These are phyloP conservation scores for Rhinolophus sinicus DNA, from an alignment of 2,113 vertebrate species.

Conservation along the genomic window DNA sequence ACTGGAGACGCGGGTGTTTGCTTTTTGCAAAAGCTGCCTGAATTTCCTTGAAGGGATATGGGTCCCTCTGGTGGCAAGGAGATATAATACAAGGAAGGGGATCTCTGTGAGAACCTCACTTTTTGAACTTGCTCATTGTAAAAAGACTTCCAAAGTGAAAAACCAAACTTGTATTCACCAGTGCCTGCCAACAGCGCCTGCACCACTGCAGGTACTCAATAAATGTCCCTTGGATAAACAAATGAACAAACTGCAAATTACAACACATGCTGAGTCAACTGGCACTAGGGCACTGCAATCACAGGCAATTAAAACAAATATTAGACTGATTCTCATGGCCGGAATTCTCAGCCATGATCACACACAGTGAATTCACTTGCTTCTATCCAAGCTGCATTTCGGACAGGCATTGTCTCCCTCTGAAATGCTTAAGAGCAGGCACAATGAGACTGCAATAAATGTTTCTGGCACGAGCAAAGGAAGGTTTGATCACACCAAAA, in stretches of 20 bases:
- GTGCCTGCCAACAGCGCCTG: neutral
- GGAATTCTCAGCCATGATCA: neutral
- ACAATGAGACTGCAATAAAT: neutral
- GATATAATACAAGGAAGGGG: slow-evolving; percentile 45
- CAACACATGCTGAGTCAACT: neutral
- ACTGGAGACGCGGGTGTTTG: neutral
- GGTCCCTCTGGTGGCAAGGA: slow-evolving; percentile 76
- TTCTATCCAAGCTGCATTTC: neutral
- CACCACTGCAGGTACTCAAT: neutral
- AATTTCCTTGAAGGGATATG: slow-evolving; percentile 56
- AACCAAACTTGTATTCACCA: neutral
- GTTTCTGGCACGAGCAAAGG: slow-evolving; percentile 14
- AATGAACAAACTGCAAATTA: neutral
- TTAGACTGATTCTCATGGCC: neutral
- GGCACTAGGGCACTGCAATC: neutral
- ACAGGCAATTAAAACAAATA: neutral
- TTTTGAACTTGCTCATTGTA: neutral
- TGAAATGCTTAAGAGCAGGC: neutral
- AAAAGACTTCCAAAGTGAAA: neutral
- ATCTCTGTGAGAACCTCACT: neutral
- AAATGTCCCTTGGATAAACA: neutral
- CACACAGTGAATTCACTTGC: neutral
- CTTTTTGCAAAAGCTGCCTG: neutral
- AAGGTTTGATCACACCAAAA: slow-evolving; percentile 43
- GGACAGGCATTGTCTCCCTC: neutral